Base-by-base conservation (phyloP, 2,113 vertebrate genomes). In the Bettongia penicillata region DNA sequence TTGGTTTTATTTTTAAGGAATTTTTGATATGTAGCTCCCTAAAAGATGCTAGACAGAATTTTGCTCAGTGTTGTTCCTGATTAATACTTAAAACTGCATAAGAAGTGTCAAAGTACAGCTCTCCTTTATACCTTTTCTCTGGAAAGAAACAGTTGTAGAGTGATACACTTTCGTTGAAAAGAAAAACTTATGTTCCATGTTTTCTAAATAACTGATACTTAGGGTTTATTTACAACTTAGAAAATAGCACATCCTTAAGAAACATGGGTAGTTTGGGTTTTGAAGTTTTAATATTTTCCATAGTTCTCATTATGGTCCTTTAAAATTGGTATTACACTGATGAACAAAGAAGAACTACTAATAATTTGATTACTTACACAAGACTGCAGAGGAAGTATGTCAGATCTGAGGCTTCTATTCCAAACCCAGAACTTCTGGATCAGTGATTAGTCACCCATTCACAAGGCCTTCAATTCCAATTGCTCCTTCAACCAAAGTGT, bases 51-150 rank as follows among this genome's bases (percentile, higher is more conserved):
- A 89, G 53, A 22, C 16, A 84, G n/a, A 84, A 23, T 16, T 7
- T 51, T 19, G 28, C 5, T 37, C 2, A 8, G 6, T 61, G 49
- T 24, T 51, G 24, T 95, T 90, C 1, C 57, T 51, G n/a, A 14
- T 19, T 37, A 51, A 47, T n/a, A 90, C 28, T 92, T 26, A 51
- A 52, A 92, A 92, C 14, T 61, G 5, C 51, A 7, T 2, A 48
- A 3, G 31, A 16, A 6, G 0, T 51, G 47, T 51, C 55, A 50
- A 51, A 49, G 5, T 90, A 12, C 50, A 61, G 51, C 12, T 89
- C 12, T 16, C 43, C 3, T 3, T 0, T 31, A 0, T 16, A 3
- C 23, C 10, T 3, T 22, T 23, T 31, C 43, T 11, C 7, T 26
- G 1, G 28, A 92, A 12, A 84, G 19, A 84, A 84, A 84, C 37